Evolutionary conservation across 2,888 invertebrate species (phyloP), one percentile per base, ranked within the genome.

Genomic region (Hydrotaea cyrtoneurina): DNA sequence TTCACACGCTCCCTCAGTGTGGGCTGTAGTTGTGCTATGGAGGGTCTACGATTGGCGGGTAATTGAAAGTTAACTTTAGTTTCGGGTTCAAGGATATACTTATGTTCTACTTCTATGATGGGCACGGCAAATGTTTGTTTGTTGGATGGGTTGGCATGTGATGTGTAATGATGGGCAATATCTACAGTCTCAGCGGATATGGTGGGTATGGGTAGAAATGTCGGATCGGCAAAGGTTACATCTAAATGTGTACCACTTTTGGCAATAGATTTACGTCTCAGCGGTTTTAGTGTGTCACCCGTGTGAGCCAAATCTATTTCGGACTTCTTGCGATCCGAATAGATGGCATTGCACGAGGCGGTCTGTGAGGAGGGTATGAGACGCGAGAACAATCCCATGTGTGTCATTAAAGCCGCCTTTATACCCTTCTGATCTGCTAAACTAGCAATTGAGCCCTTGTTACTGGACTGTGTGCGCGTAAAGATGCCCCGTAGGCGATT

Each of bases 381-480:
- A 0, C 95, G 95, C 26, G 95, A 95, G 80, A 96, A 95, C 92
- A 95, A 94, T 0, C 95, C 95, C 89, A 96, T 95, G 88, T 96
- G 96, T 88, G 95, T 94, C 89, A 94, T 94, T n/a, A 96, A 91
- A 3, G 96, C 96, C 4, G 95, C 94, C 8, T 95, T 95, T 10
- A 94, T 93, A 0, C 94, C 94, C 0, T 94, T 95, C 73, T 90
- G 91, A 88, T 95, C 95, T 0, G 95, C 94, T 89, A 91, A 81
- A 66, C 91, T 91, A 39, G 89, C 88, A 0, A 90, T 89, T 0
- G 95, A 95, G 0, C 95, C 95, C 90, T 95, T 95, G 83, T 95
- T 93, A 88, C 95, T 95, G 5, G 94, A 93, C 0, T 95, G 94
- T 88, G 94, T 93, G 88, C 95, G 93, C 86, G 94, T 94, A 88